A percentile compares a stretch with the other conserved stretches of the same genome.
phyloP scores from a whole-genome alignment of 2,888 invertebrate genomes.

The Odontocerum albicorne region DNA sequence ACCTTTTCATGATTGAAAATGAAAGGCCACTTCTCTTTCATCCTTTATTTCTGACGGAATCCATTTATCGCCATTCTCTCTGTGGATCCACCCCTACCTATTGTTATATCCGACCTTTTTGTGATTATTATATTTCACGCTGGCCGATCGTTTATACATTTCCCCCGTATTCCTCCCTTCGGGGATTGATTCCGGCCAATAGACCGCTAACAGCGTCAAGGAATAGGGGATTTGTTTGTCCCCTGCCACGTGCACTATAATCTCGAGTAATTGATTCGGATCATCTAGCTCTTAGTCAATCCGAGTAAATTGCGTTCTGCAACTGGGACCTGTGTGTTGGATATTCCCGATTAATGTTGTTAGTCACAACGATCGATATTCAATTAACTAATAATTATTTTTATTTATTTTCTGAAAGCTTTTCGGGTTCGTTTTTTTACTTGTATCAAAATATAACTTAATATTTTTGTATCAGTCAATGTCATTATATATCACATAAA shows the following conservation, averaged over 20 bases:
- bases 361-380: too few species aligned
- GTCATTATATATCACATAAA: too few species aligned
- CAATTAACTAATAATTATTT: too few species aligned
- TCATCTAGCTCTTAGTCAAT: too few species aligned
- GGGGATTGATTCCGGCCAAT: constrained; percentile 5
- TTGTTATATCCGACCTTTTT: constrained; percentile 21
- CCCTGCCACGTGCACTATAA: neutral
- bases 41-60: constrained; percentile 14
- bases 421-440: too few species aligned
- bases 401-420: too few species aligned
- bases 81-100: neutral
- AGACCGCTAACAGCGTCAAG: neutral
- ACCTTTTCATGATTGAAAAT: constrained; percentile 6
- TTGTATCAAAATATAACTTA: too few species aligned
- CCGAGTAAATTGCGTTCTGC: too few species aligned
- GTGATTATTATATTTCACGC: constrained; percentile 27
- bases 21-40: constrained; percentile 7
- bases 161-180: neutral
- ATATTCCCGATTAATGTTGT: too few species aligned
- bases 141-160: constrained; percentile 2
- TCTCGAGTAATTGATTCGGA: neutral
- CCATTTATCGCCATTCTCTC: constrained; percentile 20
- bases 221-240: neutral
- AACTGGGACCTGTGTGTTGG: too few species aligned
- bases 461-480: too few species aligned